A percentile compares a stretch with the other conserved stretches of the same genome.
Evolutionary conservation across 2,797 vertebrate genomes (phyloP).

Genomic region (Mormyrus hasselquistii): DNA sequence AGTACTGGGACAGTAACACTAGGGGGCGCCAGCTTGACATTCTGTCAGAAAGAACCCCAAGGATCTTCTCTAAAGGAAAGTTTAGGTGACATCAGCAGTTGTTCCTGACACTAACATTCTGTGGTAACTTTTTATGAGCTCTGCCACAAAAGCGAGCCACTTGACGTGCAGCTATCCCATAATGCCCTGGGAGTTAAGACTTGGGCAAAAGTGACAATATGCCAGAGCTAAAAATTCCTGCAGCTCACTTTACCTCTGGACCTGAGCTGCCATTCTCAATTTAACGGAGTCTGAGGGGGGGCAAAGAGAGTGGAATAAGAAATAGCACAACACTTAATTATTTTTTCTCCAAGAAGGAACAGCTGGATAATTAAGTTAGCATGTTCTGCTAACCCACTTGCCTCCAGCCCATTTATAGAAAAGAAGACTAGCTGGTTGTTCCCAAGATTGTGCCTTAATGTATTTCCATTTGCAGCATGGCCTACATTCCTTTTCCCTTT

Average conservation of each 20-base stretch:
- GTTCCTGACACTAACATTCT: constrained; percentile 4
- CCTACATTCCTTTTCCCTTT: neutral
- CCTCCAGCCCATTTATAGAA: constrained; percentile 8
- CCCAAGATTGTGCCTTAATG: neutral
- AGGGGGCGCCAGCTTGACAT: neutral
- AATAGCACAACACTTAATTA: constrained; percentile 10
- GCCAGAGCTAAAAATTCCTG: neutral
- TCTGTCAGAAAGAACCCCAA: neutral
- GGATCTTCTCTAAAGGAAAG: neutral
- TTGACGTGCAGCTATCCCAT: constrained; percentile 3
- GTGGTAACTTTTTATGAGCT: constrained; percentile 9
- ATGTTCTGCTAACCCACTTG: constrained; percentile 12
- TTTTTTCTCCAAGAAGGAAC: neutral
- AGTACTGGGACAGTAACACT: constrained; percentile 4
- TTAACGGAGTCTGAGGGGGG: neutral
- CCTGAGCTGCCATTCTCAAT: constrained; percentile 9
- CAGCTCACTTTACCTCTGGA: constrained; percentile 7
- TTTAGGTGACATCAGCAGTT: constrained; percentile 10
- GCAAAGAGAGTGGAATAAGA: neutral
- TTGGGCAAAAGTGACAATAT: neutral
- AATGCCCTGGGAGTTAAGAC: neutral
- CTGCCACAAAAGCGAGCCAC: neutral
- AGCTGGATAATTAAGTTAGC: constrained; percentile 10
- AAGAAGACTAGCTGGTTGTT: neutral
- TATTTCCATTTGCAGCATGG: neutral